Evolutionary conservation across 2,797 vertebrate species (phyloP).

Genomic region (Neostethus bicornis): DNA sequence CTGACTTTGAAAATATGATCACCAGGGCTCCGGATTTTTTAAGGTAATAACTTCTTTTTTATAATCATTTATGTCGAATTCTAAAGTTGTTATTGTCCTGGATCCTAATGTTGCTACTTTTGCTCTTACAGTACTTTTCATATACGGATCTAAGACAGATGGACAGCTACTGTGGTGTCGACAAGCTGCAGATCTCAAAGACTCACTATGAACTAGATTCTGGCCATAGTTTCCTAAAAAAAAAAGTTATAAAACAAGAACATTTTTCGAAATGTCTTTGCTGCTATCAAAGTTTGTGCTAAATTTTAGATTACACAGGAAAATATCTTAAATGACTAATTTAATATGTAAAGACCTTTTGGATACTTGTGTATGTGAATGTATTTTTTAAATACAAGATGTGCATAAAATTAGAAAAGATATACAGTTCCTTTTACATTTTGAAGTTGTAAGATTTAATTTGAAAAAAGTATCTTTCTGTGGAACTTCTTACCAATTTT

Average conservation of each 20-base stretch:
- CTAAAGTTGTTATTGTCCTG: background rate
- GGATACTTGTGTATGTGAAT: constrained; percentile 19
- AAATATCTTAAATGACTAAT: constrained; percentile 28
- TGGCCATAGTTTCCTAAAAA: constrained; percentile 29
- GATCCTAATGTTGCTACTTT: constrained; percentile 23
- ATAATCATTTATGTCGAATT: background rate
- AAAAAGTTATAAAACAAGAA: background rate
- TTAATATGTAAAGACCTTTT: constrained; percentile 28
- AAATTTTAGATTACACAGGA: constrained; percentile 9
- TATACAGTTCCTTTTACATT: background rate
- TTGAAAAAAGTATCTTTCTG: background rate
- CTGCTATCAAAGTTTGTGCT: constrained; percentile 16
- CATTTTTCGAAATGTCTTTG: constrained; percentile 3
- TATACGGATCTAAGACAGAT: constrained; percentile 90
- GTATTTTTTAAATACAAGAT: background rate
- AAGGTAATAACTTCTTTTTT: constrained; percentile 80
- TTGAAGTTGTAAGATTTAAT: constrained; percentile 5
- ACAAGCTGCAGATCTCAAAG: constrained; percentile 31
- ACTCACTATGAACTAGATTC: constrained; percentile 37
- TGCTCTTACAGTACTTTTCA: constrained; percentile 90
- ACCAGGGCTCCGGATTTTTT: constrained; percentile 96
- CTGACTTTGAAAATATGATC: constrained; percentile 99
- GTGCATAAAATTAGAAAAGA: constrained; percentile 8
- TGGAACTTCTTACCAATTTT: constrained; percentile 41
- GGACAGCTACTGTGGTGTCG: constrained; percentile 20